Percentiles rank a stretch among this genome's conserved stretches.
phyloP scores from a whole-genome alignment of 2,888 invertebrate genomes.

The Caenorhabditis wallacei region DNA sequence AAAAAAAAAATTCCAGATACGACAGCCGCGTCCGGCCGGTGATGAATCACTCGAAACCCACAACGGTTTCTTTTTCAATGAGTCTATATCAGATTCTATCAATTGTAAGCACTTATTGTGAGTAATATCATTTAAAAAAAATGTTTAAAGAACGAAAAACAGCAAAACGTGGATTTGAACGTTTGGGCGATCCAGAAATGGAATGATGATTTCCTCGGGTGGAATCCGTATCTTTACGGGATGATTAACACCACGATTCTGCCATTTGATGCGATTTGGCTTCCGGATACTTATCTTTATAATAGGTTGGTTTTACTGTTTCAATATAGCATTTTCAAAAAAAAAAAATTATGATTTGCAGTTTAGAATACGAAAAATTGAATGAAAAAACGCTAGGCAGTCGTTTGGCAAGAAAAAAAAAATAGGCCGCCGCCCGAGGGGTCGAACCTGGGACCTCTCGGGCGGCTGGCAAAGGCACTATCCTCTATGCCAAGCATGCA shows the following conservation, averaged over 20 bases:
- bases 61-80: slow-evolving; percentile 81
- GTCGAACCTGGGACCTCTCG: too few species aligned
- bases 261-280: slow-evolving; percentile 81
- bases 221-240: slow-evolving; percentile 81
- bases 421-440: too few species aligned
- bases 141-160: slow-evolving; percentile 83
- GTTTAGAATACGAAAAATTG: too few species aligned
- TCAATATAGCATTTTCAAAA: not conserved
- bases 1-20: slow-evolving; percentile 67
- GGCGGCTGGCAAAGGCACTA: too few species aligned
- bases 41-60: slow-evolving; percentile 78
- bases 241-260: slow-evolving; percentile 81
- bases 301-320: slow-evolving; percentile 68
- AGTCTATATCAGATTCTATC: slow-evolving; percentile 82
- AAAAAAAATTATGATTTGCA: not conserved
- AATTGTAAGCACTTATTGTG: too few species aligned
- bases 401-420: too few species aligned
- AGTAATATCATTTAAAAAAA: too few species aligned
- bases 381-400: too few species aligned
- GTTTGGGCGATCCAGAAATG: slow-evolving; percentile 83
- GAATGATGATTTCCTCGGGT: slow-evolving; percentile 82
- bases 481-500: too few species aligned
- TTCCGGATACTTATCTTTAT: slow-evolving; percentile 81
- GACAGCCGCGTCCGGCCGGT: slow-evolving; percentile 81
- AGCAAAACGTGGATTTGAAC: slow-evolving; percentile 82